phyloP scores from a whole-genome alignment of 2,888 invertebrate species.

The Copidosoma aretas region DNA sequence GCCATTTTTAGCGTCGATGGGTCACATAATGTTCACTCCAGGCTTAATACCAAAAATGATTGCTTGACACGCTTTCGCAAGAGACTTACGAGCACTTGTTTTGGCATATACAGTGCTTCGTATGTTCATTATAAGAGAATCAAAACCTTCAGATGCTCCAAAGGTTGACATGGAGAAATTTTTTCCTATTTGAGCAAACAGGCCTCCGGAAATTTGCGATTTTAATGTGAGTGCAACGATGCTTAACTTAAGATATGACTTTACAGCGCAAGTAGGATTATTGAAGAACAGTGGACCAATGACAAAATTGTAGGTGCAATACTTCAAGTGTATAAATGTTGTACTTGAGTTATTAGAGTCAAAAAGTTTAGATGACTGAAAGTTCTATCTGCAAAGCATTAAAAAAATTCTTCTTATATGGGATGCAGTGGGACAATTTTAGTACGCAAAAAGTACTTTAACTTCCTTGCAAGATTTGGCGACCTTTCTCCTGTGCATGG shows the following conservation, averaged over 20 bases:
- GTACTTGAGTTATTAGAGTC: conserved; percentile 42
- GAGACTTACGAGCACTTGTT: neutral
- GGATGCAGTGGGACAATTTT: conserved; percentile 50
- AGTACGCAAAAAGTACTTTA: conserved; percentile 48
- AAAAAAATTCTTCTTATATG: conserved; percentile 46
- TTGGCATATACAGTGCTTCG: neutral
- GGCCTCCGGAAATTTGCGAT: neutral
- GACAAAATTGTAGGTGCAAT: conserved; percentile 14
- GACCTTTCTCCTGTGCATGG: neutral
- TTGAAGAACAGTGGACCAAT: neutral
- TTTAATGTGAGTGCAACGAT: neutral
- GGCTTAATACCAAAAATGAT: neutral
- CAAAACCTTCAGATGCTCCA: neutral
- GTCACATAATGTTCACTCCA: neutral
- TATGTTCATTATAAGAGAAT: neutral
- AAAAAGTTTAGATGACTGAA: conserved; percentile 44
- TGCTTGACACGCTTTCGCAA: neutral
- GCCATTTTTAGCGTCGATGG: neutral
- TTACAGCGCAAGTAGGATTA: neutral
- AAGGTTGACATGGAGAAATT: neutral
- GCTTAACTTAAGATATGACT: conserved; percentile 1
- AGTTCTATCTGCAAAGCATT: conserved; percentile 45
- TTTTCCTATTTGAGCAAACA: neutral
- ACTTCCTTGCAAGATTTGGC: conserved; percentile 51
- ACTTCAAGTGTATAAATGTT: conserved; percentile 25